Percentiles rank a stretch among this genome's conserved stretches.
Evolutionary conservation across 2,113 vertebrate species (phyloP).

Genomic region (Channa argus): DNA sequence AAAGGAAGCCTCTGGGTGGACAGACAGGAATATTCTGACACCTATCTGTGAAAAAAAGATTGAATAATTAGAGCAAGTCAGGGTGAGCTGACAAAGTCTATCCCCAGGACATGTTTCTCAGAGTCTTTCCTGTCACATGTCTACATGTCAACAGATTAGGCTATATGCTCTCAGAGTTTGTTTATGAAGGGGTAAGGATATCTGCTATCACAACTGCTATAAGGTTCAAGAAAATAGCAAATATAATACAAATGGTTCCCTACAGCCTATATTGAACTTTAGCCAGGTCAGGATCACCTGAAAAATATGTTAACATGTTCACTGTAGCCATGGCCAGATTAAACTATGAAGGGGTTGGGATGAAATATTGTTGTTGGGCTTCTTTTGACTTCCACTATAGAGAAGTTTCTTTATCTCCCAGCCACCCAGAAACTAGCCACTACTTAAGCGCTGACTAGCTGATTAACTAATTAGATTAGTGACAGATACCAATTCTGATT

Average conservation of each 20-base stretch:
- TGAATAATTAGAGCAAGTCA: conserved; percentile 75
- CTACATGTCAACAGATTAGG: conserved; percentile 74
- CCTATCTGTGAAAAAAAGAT: conserved; percentile 70
- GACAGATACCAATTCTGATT: no score
- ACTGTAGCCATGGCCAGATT: background rate
- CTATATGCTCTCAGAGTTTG: conserved; percentile 55
- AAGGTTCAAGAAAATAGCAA: conserved; percentile 43
- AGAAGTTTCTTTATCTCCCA: background rate
- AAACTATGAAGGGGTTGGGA: background rate
- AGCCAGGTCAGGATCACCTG: conserved; percentile 18
- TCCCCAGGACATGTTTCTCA: conserved; percentile 74
- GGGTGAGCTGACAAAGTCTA: conserved; percentile 74
- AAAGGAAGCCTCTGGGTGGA: conserved; percentile 54
- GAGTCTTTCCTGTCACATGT: conserved; percentile 79
- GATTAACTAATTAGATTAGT: no score
- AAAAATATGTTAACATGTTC: background rate
- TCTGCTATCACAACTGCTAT: conserved; percentile 54
- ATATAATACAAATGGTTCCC: conserved; percentile 49
- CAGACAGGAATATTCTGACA: conserved; percentile 65
- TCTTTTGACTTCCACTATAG: background rate
- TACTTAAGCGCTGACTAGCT: no score
- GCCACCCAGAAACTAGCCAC: background rate
- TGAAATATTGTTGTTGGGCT: background rate
- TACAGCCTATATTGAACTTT: conserved; percentile 25
- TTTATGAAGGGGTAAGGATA: conserved; percentile 36